These are phyloP conservation scores for Lordiphosa andalusiaca DNA, from an alignment of 2,888 invertebrate genomes.

Conservation along the genomic window DNA sequence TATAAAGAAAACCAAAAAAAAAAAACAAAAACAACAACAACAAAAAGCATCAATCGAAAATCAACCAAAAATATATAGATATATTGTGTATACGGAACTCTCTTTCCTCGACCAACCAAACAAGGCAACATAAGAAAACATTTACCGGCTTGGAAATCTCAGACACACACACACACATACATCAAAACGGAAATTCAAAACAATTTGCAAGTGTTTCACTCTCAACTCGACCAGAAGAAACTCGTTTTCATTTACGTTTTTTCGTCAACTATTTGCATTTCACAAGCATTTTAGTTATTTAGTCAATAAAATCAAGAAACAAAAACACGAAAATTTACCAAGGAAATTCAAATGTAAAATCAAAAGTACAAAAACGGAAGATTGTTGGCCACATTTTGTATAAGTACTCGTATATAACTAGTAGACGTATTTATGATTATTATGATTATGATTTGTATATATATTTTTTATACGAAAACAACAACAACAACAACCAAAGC, in stretches of 20 bases:
- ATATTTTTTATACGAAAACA: slow-evolving; percentile 69
- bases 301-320: slow-evolving; percentile 18
- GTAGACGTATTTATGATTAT: slow-evolving; percentile 43
- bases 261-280: slow-evolving; percentile 48
- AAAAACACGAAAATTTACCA: slow-evolving; percentile 20
- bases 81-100: background rate
- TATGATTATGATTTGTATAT: slow-evolving; percentile 67
- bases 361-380: slow-evolving; percentile 72
- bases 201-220: slow-evolving; percentile 10
- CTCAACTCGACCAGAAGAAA: slow-evolving; percentile 39
- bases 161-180: background rate
- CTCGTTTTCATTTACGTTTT: slow-evolving; percentile 37
- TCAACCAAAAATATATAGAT: slow-evolving; percentile 25
- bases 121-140: slow-evolving; percentile 34
- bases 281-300: slow-evolving; percentile 38
- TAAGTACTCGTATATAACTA: slow-evolving; percentile 35
- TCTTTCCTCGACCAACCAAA: slow-evolving; percentile 6
- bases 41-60: slow-evolving; percentile 29
- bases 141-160: slow-evolving; percentile 2
- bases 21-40: slow-evolving; percentile 22
- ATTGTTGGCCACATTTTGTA: slow-evolving; percentile 69
- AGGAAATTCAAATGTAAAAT: slow-evolving; percentile 62
- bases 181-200: slow-evolving; percentile 24
- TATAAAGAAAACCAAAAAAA: background rate
- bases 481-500: slow-evolving; percentile 27